Conservation (phyloP, 2,797 vertebrate genomes). For the Spheniscus humboldti region DNA sequence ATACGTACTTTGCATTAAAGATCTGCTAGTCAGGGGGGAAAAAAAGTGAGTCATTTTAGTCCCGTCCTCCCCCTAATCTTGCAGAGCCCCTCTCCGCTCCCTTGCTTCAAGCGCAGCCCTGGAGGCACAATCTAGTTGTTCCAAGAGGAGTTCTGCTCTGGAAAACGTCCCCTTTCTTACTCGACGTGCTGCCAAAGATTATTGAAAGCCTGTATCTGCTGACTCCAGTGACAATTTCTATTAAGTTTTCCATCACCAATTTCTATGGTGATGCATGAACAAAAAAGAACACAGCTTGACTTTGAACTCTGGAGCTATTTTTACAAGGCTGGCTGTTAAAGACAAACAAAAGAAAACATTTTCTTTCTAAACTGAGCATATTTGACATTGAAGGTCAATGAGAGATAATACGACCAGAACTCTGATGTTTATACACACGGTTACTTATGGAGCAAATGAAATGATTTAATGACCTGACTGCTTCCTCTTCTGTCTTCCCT, state of each 20-base stretch:
- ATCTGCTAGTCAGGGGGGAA: not conserved
- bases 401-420: not conserved
- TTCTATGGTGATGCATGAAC: constrained; percentile 22
- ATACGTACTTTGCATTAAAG: not conserved
- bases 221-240: constrained; percentile 24
- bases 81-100: not conserved
- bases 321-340: constrained; percentile 15
- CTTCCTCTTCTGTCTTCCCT: not conserved
- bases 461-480: not conserved
- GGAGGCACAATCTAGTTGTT: not conserved
- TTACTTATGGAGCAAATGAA: not conserved
- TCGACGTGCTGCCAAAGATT: not conserved
- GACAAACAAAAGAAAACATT: constrained; percentile 22
- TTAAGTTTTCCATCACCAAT: constrained; percentile 32
- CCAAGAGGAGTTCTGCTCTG: not conserved
- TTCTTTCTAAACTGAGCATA: not conserved
- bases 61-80: accelerated
- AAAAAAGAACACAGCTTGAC: constrained; percentile 8
- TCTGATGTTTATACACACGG: not conserved
- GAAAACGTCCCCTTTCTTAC: not conserved
- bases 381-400: constrained; percentile 1
- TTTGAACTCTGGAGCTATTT: constrained; percentile 24
- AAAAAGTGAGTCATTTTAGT: not conserved
- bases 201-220: not conserved
- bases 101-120: not conserved